phyloP scores from a whole-genome alignment of 2,888 invertebrate genomes.

The Cremastinae sp. region DNA sequence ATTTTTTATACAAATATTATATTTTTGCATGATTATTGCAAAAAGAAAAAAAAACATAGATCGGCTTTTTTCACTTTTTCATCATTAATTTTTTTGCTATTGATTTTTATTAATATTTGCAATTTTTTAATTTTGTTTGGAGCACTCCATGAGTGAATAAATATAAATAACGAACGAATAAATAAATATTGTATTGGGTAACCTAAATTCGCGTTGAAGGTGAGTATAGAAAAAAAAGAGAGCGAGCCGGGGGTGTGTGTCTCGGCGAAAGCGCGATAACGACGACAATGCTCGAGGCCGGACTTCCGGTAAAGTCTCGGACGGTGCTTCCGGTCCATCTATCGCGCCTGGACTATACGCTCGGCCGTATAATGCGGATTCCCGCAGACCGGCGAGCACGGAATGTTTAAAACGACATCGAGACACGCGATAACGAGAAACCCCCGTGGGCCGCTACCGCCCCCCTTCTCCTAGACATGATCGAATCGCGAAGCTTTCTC shows the following conservation, averaged over 20 bases:
- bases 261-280: constrained; percentile 65
- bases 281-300: constrained; percentile 65
- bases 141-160: constrained; percentile 13
- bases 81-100: no score
- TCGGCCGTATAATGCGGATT: neutral
- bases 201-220: constrained; percentile 51
- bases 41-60: constrained; percentile 1
- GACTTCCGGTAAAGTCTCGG: constrained; percentile 65
- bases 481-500: no score
- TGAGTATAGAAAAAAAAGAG: constrained; percentile 5
- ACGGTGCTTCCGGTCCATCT: constrained; percentile 60
- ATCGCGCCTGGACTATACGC: constrained; percentile 48
- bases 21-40: constrained; percentile 14
- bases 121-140: neutral
- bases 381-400: neutral
- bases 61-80: no score
- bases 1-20: no score
- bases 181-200: constrained; percentile 34
- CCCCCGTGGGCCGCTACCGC: no score
- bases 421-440: constrained; percentile 19
- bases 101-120: no score
- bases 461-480: no score
- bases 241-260: constrained; percentile 51
- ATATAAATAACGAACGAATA: neutral
- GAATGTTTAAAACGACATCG: constrained; percentile 39